Conservation (phyloP, 2,113 vertebrate genomes). For the Beaufortia kweichowensis region DNA sequence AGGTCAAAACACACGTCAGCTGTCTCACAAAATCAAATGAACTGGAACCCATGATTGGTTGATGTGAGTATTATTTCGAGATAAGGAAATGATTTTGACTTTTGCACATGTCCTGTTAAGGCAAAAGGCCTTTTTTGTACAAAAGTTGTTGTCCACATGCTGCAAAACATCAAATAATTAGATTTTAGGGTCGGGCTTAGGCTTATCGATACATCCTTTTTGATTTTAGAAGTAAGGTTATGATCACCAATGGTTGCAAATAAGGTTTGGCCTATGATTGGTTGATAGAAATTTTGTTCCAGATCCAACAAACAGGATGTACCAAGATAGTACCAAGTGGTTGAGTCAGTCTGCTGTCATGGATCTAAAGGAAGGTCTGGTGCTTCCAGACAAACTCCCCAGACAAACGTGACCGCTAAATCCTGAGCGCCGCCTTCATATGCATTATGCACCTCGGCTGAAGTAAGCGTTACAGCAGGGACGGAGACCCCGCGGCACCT, state of each 20-base stretch:
- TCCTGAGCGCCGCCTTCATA: neutral
- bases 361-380: neutral
- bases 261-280: neutral
- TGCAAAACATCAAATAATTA: neutral
- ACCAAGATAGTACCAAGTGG: too few species aligned
- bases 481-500: conserved; percentile 13
- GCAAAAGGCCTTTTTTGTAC: too few species aligned
- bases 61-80: too few species aligned
- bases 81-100: too few species aligned
- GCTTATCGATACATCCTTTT: neutral
- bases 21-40: too few species aligned
- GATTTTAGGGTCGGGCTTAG: neutral
- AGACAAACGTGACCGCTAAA: neutral
- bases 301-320: neutral
- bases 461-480: neutral
- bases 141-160: too few species aligned
- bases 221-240: too few species aligned
- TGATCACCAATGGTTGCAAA: neutral
- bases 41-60: too few species aligned
- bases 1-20: too few species aligned
- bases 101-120: too few species aligned
- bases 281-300: neutral
- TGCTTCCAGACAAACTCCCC: neutral
- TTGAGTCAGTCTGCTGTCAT: neutral
- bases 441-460: neutral